These are phyloP conservation scores for Cacajao melanocephalus DNA, from an alignment of 2,797 vertebrate genomes.

Conservation along the genomic window DNA sequence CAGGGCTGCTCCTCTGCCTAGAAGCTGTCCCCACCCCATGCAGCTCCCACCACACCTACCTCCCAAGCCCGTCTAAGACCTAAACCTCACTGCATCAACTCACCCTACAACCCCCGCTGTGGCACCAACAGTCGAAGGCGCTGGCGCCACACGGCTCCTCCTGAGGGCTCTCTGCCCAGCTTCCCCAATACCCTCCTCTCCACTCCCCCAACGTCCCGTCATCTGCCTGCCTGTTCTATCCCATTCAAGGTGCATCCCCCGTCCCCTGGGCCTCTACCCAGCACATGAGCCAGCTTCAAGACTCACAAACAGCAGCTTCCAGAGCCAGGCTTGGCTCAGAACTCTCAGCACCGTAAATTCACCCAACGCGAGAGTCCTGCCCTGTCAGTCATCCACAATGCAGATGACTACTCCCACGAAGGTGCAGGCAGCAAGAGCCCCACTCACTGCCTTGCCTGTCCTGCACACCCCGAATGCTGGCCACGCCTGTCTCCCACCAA, in stretches of 20 bases:
- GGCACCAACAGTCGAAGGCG: accelerated
- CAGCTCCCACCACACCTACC: not conserved
- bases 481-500: not conserved
- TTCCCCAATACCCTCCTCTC: not conserved
- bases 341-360: not conserved
- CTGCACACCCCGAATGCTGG: not conserved
- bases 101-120: accelerated
- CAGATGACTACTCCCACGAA: accelerated
- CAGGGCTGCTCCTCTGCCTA: not conserved
- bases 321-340: not conserved
- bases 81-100: accelerated
- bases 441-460: not conserved
- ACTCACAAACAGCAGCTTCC: not conserved
- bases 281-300: accelerated
- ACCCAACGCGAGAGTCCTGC: not conserved
- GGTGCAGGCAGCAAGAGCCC: no score
- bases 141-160: not conserved
- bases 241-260: not conserved
- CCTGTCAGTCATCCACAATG: accelerated
- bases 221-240: not conserved
- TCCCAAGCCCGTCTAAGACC: not conserved
- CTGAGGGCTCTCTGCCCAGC: not conserved
- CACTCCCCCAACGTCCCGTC: not conserved
- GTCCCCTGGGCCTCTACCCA: not conserved
- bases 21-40: not conserved